A percentile compares a stretch with the other conserved stretches of the same genome.
These are phyloP conservation scores for Celastrina argiolus DNA, from an alignment of 2,888 invertebrate genomes.

Conservation along the genomic window DNA sequence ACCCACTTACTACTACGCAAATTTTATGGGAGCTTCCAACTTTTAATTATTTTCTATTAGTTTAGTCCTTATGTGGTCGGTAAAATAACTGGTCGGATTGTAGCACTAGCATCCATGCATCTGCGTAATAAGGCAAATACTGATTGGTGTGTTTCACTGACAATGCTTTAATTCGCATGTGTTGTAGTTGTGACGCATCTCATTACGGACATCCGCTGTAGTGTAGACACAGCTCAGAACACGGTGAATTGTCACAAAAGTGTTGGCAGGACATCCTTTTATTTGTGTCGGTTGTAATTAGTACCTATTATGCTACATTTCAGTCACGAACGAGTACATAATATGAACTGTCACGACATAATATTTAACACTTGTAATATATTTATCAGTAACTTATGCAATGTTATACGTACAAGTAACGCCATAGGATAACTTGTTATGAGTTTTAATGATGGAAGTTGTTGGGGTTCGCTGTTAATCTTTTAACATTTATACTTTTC, in stretches of 20 bases:
- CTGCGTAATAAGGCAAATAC: background rate
- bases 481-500: too few relatives aligned
- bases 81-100: too few relatives aligned
- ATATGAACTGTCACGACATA: background rate
- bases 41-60: too few relatives aligned
- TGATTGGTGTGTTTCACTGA: conserved; percentile 10
- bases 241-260: conserved; percentile 51
- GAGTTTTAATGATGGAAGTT: background rate
- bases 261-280: conserved; percentile 28
- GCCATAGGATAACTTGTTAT: background rate
- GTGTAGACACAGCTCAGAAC: conserved; percentile 42
- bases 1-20: too few relatives aligned
- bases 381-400: background rate
- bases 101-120: too few relatives aligned
- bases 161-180: conserved; percentile 28
- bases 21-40: too few relatives aligned
- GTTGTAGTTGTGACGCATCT: conserved; percentile 45
- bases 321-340: conserved; percentile 7
- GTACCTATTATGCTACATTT: conserved; percentile 1
- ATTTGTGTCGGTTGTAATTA: conserved; percentile 23
- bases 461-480: too few relatives aligned
- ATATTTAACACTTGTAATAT: background rate
- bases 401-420: too few relatives aligned
- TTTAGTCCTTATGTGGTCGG: too few relatives aligned
- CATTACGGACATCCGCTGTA: conserved; percentile 54